phyloP scores from a whole-genome alignment of 2,888 invertebrate genomes.

The Tribolium freemani region DNA sequence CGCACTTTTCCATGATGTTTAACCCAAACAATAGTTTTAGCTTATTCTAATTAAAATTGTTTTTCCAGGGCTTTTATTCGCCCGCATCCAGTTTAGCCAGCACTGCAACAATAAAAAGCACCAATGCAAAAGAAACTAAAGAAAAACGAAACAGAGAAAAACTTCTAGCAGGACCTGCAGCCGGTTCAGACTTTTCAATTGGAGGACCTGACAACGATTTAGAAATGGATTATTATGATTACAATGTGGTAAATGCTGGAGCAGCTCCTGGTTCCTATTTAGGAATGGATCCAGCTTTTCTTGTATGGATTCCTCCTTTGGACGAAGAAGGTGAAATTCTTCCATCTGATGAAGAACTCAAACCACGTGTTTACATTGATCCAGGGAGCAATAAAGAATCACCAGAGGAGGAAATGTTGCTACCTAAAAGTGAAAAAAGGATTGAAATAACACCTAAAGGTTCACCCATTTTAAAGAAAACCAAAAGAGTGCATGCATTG shows the following conservation, averaged over 20 bases:
- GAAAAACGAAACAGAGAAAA: conserved; percentile 83
- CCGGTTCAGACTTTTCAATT: conserved; percentile 83
- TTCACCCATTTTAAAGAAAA: conserved; percentile 55
- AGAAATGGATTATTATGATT: conserved; percentile 91
- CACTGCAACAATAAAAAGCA: conserved; percentile 75
- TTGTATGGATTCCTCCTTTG: conserved; percentile 89
- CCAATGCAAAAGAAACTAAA: conserved; percentile 82
- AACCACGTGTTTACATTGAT: conserved; percentile 67
- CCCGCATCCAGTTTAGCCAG: conserved; percentile 78
- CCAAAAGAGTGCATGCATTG: conserved; percentile 55
- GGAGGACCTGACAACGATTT: conserved; percentile 81
- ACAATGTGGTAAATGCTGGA: conserved; percentile 87
- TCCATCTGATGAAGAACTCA: conserved; percentile 71
- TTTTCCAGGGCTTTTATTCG: conserved; percentile 78
- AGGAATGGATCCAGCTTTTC: conserved; percentile 90
- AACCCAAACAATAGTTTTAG: background rate
- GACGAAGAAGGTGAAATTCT: conserved; percentile 78
- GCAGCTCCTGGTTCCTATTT: conserved; percentile 89
- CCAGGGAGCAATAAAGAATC: conserved; percentile 80
- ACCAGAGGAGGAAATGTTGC: conserved; percentile 73
- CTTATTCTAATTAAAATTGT: conserved; percentile 1
- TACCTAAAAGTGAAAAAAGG: conserved; percentile 61
- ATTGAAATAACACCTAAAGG: conserved; percentile 50
- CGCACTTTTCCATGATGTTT: conserved; percentile 38
- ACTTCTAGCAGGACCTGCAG: conserved; percentile 72